Evolutionary conservation across 2,113 vertebrate species (phyloP).

Genomic region (Xiphias gladius): DNA sequence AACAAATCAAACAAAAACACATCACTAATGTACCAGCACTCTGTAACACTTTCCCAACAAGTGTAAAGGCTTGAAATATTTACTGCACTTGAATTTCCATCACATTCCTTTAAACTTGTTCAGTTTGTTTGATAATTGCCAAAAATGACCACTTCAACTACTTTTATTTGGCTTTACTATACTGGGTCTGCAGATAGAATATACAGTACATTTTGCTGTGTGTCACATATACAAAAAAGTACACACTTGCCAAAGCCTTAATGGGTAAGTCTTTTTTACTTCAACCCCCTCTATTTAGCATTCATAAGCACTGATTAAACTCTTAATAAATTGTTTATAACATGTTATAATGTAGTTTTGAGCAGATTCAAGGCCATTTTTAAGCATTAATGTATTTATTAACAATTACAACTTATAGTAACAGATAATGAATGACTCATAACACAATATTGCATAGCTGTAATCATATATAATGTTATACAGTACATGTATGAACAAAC

Average conservation of each 20-base stretch:
- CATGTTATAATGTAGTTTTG: too few relatives aligned
- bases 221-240: not conserved
- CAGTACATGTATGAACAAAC: too few relatives aligned
- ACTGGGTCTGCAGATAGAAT: not conserved
- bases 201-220: not conserved
- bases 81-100: not conserved
- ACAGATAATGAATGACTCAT: not conserved
- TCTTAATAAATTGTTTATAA: too few relatives aligned
- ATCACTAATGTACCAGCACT: not conserved
- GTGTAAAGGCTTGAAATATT: not conserved
- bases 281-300: not conserved
- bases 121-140: not conserved
- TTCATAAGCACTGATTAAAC: not conserved
- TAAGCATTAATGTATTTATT: too few relatives aligned
- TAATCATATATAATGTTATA: not conserved
- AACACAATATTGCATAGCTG: not conserved
- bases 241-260: not conserved
- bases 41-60: not conserved
- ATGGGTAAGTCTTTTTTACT: not conserved
- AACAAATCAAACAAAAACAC: conserved; percentile 16
- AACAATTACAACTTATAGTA: not conserved
- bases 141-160: not conserved
- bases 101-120: not conserved
- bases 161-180: not conserved
- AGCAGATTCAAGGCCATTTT: too few relatives aligned